Evolutionary conservation across 2,113 vertebrate species (phyloP).

Genomic region (Peromyscus polionotus): DNA sequence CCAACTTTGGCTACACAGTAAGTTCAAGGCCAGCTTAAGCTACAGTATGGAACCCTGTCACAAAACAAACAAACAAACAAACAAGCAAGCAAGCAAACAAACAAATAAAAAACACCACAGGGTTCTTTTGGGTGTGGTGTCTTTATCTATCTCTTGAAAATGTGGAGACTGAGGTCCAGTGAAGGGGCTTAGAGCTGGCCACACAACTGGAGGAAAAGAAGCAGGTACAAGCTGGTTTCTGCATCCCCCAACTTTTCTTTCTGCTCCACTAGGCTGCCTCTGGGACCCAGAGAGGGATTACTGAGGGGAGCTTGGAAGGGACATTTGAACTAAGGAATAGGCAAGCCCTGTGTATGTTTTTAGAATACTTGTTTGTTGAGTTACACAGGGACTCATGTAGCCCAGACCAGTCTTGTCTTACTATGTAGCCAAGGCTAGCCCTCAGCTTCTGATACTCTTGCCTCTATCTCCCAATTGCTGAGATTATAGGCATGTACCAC

Average conservation of each 20-base stretch:
- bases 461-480: background rate
- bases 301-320: no score
- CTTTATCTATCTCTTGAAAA: conserved; percentile 25
- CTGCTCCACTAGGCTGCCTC: background rate
- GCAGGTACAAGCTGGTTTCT: rapidly evolving
- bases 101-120: background rate
- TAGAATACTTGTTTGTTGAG: background rate
- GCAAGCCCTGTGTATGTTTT: background rate
- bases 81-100: background rate
- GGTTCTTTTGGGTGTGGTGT: background rate
- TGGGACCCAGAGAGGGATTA: rapidly evolving
- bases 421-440: background rate
- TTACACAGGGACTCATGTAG: no score
- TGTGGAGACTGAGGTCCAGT: background rate
- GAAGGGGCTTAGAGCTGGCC: background rate
- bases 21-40: background rate
- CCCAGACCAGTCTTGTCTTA: background rate
- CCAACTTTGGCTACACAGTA: background rate
- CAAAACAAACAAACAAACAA: background rate
- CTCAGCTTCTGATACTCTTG: background rate
- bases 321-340: rapidly evolving
- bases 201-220: background rate
- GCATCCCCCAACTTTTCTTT: background rate
- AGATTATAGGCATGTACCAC: background rate
- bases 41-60: background rate